A percentile compares a stretch with the other conserved stretches of the same genome.
Evolutionary conservation across 2,888 invertebrate genomes (phyloP).

Genomic region (Leucozona laternaria): DNA sequence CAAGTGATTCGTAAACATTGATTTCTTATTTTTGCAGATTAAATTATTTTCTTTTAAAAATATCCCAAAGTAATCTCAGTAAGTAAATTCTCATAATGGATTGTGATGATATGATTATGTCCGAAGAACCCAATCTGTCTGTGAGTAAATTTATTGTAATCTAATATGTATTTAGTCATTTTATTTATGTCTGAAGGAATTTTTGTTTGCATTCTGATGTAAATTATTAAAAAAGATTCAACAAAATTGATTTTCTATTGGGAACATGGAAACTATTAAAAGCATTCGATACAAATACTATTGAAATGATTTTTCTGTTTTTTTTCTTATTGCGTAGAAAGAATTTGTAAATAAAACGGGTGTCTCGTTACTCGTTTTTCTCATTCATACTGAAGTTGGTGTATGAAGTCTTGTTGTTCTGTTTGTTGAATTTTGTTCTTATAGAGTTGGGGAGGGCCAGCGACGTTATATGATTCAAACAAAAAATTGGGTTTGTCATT

Average conservation of each 20-base stretch:
- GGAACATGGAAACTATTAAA: background rate
- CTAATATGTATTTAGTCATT: background rate
- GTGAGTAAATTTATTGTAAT: slow-evolving; percentile 77
- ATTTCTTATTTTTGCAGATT: background rate
- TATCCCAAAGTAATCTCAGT: background rate
- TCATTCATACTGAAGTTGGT: background rate
- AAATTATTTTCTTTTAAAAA: background rate
- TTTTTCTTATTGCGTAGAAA: slow-evolving; percentile 64
- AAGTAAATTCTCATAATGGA: slow-evolving; percentile 78
- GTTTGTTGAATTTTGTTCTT: too few species aligned
- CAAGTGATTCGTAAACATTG: slow-evolving; percentile 55
- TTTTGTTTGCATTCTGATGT: background rate
- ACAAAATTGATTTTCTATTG: background rate
- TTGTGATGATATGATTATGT: slow-evolving; percentile 82
- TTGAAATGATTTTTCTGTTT: slow-evolving; percentile 2
- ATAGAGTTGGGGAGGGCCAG: too few species aligned
- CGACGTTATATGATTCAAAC: too few species aligned
- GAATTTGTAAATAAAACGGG: slow-evolving; percentile 62
- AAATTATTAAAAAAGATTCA: background rate
- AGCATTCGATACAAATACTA: background rate
- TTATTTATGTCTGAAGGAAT: background rate
- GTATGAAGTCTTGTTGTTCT: background rate
- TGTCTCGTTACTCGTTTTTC: slow-evolving; percentile 40
- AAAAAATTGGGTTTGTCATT: too few species aligned
- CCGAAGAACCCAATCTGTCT: slow-evolving; percentile 81